Percentiles rank a stretch among this genome's conserved stretches.
phyloP scores from a whole-genome alignment of 2,888 invertebrate species.

The Lycaena phlaeas region DNA sequence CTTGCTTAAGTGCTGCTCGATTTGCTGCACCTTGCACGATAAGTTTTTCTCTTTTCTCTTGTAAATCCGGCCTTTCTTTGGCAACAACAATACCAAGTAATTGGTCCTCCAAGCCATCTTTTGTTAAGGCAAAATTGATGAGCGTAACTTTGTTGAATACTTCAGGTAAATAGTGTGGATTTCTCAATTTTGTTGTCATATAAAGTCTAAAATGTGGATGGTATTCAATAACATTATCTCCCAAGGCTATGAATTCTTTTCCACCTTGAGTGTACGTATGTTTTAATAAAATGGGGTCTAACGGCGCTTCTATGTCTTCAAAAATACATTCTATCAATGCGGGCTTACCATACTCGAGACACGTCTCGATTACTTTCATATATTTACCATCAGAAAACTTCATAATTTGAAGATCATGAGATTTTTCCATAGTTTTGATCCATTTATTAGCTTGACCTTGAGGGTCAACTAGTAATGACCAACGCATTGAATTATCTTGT shows the following conservation, averaged over 20 bases:
- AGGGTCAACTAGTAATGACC: slow-evolving; percentile 88
- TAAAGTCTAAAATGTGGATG: slow-evolving; percentile 83
- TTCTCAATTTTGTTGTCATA: slow-evolving; percentile 86
- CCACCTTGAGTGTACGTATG: slow-evolving; percentile 83
- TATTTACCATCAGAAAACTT: slow-evolving; percentile 84
- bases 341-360: slow-evolving; percentile 84
- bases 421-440: slow-evolving; percentile 87
- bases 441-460: slow-evolving; percentile 90
- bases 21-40: slow-evolving; percentile 87
- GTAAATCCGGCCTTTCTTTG: slow-evolving; percentile 87
- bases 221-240: slow-evolving; percentile 85
- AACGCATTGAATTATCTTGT: slow-evolving; percentile 82
- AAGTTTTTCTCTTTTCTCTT: slow-evolving; percentile 84
- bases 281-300: slow-evolving; percentile 84
- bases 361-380: slow-evolving; percentile 81
- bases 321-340: slow-evolving; percentile 83
- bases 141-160: slow-evolving; percentile 87
- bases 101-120: slow-evolving; percentile 88
- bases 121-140: slow-evolving; percentile 87
- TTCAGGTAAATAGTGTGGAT: slow-evolving; percentile 90
- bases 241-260: slow-evolving; percentile 81
- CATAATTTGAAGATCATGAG: slow-evolving; percentile 78
- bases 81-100: slow-evolving; percentile 88
- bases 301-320: slow-evolving; percentile 83
- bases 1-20: slow-evolving; percentile 84